A percentile compares a stretch with the other conserved stretches of the same genome.
Evolutionary conservation across 2,888 invertebrate species (phyloP).

Genomic region (Eumacrocentrus americanus): DNA sequence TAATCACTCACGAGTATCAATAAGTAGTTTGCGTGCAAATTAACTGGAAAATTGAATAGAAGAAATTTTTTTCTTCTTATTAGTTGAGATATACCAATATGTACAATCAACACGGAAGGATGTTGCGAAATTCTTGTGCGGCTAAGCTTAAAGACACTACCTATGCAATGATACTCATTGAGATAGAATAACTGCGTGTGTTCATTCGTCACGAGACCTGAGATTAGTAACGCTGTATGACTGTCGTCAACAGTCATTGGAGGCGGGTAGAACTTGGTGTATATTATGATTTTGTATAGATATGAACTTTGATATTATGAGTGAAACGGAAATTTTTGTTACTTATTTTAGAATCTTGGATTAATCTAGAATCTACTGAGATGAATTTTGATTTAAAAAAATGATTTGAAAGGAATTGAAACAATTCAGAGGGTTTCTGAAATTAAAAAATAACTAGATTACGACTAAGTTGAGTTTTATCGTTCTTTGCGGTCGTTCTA

Average conservation of each 20-base stretch:
- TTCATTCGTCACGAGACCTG: conserved; percentile 21
- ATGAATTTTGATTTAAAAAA: too few relatives aligned
- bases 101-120: too few relatives aligned
- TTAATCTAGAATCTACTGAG: too few relatives aligned
- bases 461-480: too few relatives aligned
- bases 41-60: not conserved
- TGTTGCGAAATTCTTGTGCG: conserved; percentile 22
- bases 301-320: conserved; percentile 15
- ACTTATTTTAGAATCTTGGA: not conserved
- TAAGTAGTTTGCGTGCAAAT: not conserved
- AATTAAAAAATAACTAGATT: too few relatives aligned
- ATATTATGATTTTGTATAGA: not conserved
- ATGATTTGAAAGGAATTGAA: too few relatives aligned
- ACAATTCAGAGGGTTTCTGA: too few relatives aligned
- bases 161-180: conserved; percentile 20
- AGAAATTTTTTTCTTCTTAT: not conserved
- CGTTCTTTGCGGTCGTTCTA: too few relatives aligned
- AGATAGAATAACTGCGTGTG: conserved; percentile 4
- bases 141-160: not conserved
- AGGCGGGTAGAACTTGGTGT: not conserved
- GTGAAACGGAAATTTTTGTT: conserved; percentile 2
- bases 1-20: not conserved
- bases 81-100: too few relatives aligned
- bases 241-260: conserved; percentile 8
- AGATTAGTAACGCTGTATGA: conserved; percentile 23